Evolutionary conservation across 2,797 vertebrate species (phyloP).

Genomic region (Nothura maculosa): DNA sequence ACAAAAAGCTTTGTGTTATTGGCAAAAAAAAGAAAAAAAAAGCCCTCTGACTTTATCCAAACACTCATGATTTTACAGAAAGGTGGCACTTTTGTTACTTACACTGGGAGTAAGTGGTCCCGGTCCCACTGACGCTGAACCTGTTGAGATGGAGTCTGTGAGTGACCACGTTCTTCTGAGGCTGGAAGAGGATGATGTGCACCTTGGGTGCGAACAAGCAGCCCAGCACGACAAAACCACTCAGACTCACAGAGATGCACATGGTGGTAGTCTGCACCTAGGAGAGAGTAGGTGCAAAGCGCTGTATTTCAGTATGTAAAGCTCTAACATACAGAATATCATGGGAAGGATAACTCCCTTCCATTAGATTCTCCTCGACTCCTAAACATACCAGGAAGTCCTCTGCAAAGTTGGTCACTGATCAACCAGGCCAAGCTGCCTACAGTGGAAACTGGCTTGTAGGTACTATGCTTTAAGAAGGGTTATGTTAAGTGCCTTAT

Average conservation of each 20-base stretch:
- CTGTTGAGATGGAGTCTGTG: constrained; percentile 97
- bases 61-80: background rate
- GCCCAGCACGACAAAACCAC: constrained; percentile 97
- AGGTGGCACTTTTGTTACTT: constrained; percentile 62
- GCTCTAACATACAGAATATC: background rate
- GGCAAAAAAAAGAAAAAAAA: background rate
- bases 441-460: background rate
- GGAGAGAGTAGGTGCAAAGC: constrained; percentile 61
- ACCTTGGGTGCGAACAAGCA: constrained; percentile 98
- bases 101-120: constrained; percentile 95
- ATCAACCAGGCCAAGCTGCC: background rate
- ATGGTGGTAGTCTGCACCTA: constrained; percentile 99
- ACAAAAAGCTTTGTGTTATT: background rate
- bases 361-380: background rate
- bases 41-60: background rate
- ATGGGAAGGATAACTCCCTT: background rate
- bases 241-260: constrained; percentile 99
- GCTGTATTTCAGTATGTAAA: background rate
- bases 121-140: constrained; percentile 95
- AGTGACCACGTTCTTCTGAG: constrained; percentile 98
- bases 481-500: background rate
- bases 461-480: rapidly evolving
- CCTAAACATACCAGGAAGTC: background rate
- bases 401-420: background rate
- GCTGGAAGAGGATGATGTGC: constrained; percentile 98